Evolutionary conservation across 2,113 vertebrate genomes (phyloP).

Genomic region (Grantiella picta): DNA sequence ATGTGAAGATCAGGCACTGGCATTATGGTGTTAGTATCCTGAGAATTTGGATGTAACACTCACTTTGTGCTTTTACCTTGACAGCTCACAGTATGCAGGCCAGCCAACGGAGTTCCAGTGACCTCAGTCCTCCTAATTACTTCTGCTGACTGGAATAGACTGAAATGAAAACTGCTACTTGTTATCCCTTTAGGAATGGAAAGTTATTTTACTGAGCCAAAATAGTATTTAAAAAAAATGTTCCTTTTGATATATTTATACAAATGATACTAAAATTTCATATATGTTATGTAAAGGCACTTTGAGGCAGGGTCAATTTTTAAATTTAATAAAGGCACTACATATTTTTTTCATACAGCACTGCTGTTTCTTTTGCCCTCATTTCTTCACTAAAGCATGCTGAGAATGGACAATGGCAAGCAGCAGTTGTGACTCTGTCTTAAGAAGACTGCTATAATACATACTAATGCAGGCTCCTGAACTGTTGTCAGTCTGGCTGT

Average conservation of each 20-base stretch:
- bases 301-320: neutral
- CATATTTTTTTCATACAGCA: neutral
- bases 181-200: neutral
- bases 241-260: constrained; percentile 11
- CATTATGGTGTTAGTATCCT: neutral
- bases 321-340: constrained; percentile 56
- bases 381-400: neutral
- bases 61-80: neutral
- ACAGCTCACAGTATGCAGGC: neutral
- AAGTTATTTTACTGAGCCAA: constrained; percentile 46
- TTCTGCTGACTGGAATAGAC: neutral
- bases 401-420: neutral
- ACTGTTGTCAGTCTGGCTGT: neutral
- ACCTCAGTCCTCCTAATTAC: neutral
- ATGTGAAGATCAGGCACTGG: neutral
- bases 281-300: neutral
- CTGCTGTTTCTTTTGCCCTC: neutral
- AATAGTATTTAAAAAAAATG: neutral
- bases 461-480: neutral
- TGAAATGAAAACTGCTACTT: neutral
- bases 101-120: neutral
- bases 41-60: neutral
- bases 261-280: neutral
- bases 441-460: neutral
- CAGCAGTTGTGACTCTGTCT: neutral